These are phyloP conservation scores for Lepidurus arcticus DNA, from an alignment of 1,140 invertebrate genomes.

Conservation along the genomic window DNA sequence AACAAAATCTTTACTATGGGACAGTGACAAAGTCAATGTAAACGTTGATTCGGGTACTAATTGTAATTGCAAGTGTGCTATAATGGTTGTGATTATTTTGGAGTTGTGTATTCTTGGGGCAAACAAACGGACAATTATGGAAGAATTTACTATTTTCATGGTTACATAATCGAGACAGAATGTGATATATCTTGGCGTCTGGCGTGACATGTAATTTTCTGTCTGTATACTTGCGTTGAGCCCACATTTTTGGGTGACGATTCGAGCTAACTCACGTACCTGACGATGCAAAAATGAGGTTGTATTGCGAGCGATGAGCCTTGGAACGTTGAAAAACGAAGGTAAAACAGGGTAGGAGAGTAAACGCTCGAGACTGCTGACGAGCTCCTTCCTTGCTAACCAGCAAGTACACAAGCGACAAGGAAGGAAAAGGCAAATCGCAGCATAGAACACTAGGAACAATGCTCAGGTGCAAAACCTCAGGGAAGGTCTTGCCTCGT, in stretches of 20 bases:
- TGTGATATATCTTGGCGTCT: no score
- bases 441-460: slow-evolving; percentile 18
- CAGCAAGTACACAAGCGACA: not conserved
- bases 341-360: not conserved
- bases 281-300: not conserved
- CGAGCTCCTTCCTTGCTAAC: not conserved
- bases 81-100: no score
- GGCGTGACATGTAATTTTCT: not conserved
- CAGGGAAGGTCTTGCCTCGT: slow-evolving; percentile 7
- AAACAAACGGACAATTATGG: no score
- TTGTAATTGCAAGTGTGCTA: not conserved
- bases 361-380: not conserved
- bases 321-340: slow-evolving; percentile 11
- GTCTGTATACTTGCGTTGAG: not conserved
- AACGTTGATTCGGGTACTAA: not conserved
- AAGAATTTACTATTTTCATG: no score
- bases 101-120: no score
- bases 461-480: slow-evolving; percentile 15
- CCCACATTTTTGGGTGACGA: not conserved
- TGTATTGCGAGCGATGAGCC: not conserved
- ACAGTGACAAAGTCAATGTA: not conserved
- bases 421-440: not conserved
- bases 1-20: not conserved
- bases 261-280: not conserved
- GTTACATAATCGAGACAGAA: no score